Evolutionary conservation across 1,140 invertebrate species (phyloP), one percentile per base, ranked within the genome.

Genomic region (Condylostylus longicornis): DNA sequence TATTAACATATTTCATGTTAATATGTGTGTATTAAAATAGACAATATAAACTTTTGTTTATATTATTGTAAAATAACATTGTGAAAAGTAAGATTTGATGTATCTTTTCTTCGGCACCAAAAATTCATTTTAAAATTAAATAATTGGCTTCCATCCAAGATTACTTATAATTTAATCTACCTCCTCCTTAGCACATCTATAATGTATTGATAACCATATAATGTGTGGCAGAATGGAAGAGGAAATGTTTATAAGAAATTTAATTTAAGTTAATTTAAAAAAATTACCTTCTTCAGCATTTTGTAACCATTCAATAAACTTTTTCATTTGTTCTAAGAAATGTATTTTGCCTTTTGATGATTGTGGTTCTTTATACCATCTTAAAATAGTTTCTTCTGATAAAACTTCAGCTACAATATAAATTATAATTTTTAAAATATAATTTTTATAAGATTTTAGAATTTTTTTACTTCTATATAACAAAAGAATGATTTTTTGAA

Each of bases 281-380:
- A 44, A 53, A 53, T 20, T 43, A 70, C 69, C 90, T 71, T 95
- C 89, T 65, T 95, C 90, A 42, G 91, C 91, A 66, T 80, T 93
- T 63, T 94, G 82, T 21, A 96, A 69, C 90, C 90, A 96, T 63
- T 96, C 89, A 30, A 95, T 74, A 61, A 96, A 95, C 66, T 88
- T 85, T 65, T 89, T 90, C 82, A 93, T 93, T 70, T 96, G 90
- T 53, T 94, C 88, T 47, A 95, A 74, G 70, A 96, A 96, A 68
- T 93, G 82, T 68, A 87, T 82, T 70, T 94, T 95, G 41, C 91
- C 91, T 66, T 95, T 95, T 38, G 79, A 70, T 37, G 82, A 88
- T 64, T 93, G 89, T 33, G 79, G 75, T 50, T 90, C 84, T 54
- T 84, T 83, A 68, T 87, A 91, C 89, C 89, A 95, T 64, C 86